These are phyloP conservation scores for Fringilla coelebs DNA, from an alignment of 2,797 vertebrate species.

Conservation along the genomic window DNA sequence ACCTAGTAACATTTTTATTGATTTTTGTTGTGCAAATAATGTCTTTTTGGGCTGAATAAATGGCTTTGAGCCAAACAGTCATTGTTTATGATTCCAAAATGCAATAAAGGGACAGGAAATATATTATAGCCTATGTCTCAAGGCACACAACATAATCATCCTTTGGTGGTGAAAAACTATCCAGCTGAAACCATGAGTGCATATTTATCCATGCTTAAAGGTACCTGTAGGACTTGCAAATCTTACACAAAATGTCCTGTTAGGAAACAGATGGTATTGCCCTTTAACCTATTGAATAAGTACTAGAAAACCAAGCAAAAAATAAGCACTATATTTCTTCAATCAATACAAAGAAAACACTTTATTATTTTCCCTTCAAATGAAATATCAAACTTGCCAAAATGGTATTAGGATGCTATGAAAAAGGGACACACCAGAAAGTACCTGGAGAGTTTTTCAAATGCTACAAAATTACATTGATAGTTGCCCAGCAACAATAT, in stretches of 20 bases:
- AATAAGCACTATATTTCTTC: conserved; percentile 80
- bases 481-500: not conserved
- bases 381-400: conserved; percentile 75
- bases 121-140: conserved; percentile 93
- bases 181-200: conserved; percentile 77
- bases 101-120: conserved; percentile 95
- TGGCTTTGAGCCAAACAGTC: conserved; percentile 96
- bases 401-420: conserved; percentile 52
- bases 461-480: conserved; percentile 16
- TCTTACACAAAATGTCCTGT: conserved; percentile 81
- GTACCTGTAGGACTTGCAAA: conserved; percentile 84
- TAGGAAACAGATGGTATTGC: conserved; percentile 80
- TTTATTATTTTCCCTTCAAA: conserved; percentile 77
- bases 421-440: conserved; percentile 56
- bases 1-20: conserved; percentile 97
- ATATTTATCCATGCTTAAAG: conserved; percentile 84
- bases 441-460: conserved; percentile 28
- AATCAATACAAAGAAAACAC: conserved; percentile 78
- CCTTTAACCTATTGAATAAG: conserved; percentile 82
- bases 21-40: conserved; percentile 97
- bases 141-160: conserved; percentile 92
- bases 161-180: conserved; percentile 87
- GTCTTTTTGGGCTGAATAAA: conserved; percentile 98
- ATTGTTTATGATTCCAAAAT: conserved; percentile 97
- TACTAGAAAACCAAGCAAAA: conserved; percentile 75